Conservation (phyloP, 37 sponge, comb jelly and placozoan species). For the Chondrilla cf. caribensis region DNA sequence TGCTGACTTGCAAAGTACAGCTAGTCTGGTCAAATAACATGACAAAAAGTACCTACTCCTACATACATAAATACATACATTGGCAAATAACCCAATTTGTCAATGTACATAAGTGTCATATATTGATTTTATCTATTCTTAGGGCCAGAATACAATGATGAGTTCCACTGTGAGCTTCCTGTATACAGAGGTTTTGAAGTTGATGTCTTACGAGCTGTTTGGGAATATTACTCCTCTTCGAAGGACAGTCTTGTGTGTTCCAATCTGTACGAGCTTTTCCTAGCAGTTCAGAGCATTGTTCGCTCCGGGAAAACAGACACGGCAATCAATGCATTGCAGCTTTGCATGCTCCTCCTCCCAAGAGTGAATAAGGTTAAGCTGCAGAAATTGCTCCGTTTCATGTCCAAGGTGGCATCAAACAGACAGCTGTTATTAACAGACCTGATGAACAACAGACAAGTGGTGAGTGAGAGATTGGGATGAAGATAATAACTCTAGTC, state of each 20-base stretch:
- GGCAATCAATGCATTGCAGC: conserved; percentile 42
- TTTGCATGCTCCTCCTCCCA: conserved; percentile 48
- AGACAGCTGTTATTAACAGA: conserved; percentile 31
- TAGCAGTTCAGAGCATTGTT: conserved; percentile 33
- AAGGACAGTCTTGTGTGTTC: conserved; percentile 39
- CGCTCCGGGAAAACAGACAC: not conserved
- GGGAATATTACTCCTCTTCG: conserved; percentile 34
- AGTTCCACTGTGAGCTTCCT: conserved; percentile 43
- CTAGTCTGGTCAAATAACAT: no score
- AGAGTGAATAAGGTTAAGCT: conserved; percentile 32
- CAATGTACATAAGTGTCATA: no score
- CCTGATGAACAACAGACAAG: conserved; percentile 25
- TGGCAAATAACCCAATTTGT: no score
- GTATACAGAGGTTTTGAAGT: conserved; percentile 49
- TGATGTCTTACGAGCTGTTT: conserved; percentile 51
- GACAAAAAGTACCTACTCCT: no score
- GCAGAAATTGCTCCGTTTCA: conserved; percentile 40
- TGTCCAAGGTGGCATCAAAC: conserved; percentile 45
- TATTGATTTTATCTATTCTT: no score
- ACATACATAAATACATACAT: no score
- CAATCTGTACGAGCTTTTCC: conserved; percentile 44
- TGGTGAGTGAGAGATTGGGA: not conserved
- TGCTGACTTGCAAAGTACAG: no score
- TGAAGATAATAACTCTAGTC: not conserved
- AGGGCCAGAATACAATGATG: conserved; percentile 40